Evolutionary conservation across 92 coral and sea anemone species (phyloP).

Genomic region (Heteractis magnifica): DNA sequence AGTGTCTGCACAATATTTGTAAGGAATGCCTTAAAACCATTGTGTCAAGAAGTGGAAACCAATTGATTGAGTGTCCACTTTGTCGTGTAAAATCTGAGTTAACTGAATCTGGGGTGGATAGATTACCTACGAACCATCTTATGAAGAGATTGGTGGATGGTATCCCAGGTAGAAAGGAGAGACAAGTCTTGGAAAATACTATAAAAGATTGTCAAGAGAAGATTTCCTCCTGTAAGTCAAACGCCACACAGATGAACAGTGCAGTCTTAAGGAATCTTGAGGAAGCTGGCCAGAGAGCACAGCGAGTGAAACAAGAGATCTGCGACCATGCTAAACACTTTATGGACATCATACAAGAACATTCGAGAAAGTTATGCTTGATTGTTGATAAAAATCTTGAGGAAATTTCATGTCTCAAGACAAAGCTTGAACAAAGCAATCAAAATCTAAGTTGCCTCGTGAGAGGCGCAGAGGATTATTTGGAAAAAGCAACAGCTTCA

Average conservation of each 20-base stretch:
- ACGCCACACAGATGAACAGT: not conserved
- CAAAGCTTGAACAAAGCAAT: not conserved
- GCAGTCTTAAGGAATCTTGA: not conserved
- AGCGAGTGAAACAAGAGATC: not conserved
- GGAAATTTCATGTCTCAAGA: not conserved
- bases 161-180: slow-evolving; percentile 55
- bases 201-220: slow-evolving; percentile 33
- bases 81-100: slow-evolving; percentile 42
- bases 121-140: slow-evolving; percentile 49
- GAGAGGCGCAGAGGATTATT: not conserved
- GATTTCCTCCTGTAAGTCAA: not conserved
- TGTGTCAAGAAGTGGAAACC: not conserved
- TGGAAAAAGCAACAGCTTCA: not conserved
- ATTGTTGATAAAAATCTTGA: not conserved
- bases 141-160: slow-evolving; percentile 48
- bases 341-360: not conserved
- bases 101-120: slow-evolving; percentile 40
- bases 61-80: slow-evolving; percentile 37
- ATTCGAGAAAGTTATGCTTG: not conserved
- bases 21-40: slow-evolving; percentile 39
- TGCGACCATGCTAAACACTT: not conserved
- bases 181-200: slow-evolving; percentile 24
- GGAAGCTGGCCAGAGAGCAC: not conserved
- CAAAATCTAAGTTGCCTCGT: not conserved
- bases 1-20: slow-evolving; percentile 50